phyloP scores from a whole-genome alignment of 1,140 invertebrate species.

The Argopecten irradians region DNA sequence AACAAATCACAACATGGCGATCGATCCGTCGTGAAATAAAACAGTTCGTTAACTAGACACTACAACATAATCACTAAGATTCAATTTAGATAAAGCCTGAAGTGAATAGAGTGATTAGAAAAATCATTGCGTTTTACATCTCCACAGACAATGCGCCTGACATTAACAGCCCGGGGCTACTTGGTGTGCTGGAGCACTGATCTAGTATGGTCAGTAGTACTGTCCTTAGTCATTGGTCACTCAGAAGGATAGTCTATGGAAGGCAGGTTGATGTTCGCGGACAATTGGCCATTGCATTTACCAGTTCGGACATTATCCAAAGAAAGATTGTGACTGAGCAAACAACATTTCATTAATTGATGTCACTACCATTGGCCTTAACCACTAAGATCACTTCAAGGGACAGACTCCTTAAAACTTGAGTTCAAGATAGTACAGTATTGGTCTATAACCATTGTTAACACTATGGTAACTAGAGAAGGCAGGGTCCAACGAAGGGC shows the following conservation, averaged over 20 bases:
- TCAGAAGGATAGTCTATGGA: neutral
- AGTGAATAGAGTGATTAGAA: conserved; percentile 22
- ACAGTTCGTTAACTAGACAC: conserved; percentile 36
- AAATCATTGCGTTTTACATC: conserved; percentile 22
- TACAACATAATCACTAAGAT: conserved; percentile 20
- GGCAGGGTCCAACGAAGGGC: no score
- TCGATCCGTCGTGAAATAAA: conserved; percentile 28
- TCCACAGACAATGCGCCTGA: neutral
- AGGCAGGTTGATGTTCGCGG: neutral
- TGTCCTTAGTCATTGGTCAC: neutral
- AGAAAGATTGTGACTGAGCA: no score
- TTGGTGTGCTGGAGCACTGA: neutral
- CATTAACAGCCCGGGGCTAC: neutral
- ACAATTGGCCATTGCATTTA: no score
- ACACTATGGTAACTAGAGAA: no score
- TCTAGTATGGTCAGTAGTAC: neutral
- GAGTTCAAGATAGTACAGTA: no score
- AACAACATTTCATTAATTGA: no score
- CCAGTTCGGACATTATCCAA: no score
- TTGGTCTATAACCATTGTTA: no score
- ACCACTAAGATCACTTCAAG: no score
- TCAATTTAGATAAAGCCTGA: conserved; percentile 17
- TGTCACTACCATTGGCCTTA: no score
- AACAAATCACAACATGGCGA: conserved; percentile 16
- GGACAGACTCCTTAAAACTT: no score